Evolutionary conservation across 1,140 invertebrate genomes (phyloP), one percentile per base, ranked within the genome.

Genomic region (Nasonia longicornis): DNA sequence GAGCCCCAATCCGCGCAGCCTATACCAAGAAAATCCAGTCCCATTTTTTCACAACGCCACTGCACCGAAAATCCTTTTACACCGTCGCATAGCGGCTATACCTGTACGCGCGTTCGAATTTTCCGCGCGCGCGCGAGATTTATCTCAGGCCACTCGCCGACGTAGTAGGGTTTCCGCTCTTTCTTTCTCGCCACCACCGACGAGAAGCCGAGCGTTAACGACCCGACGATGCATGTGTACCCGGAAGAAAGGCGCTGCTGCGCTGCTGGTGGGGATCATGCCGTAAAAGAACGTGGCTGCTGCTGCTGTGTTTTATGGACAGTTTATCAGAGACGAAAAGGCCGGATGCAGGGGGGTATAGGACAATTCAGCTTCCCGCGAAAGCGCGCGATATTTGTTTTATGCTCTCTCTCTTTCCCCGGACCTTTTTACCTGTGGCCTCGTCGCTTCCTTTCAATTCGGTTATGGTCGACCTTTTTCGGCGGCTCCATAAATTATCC

Each of bases 141-240:
- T 77, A 81, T 81, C 79, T 75, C n/a, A 42, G 12, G 11, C 2
- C 12, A 12, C 52, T n/a, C 70, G 6, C 66, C 29, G 20, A 64
- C 38, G 72, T 72, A 42, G 73, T 4, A 20, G 22, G 52, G 52
- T 38, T 48, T 29, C 26, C 29, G 20, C 52, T 71, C 52, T 64
- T 42, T 72, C 48, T 58, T 20, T 77, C 22, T 26, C 66, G 29
- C 45, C 35, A 16, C 12, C 52, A 7, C 16, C 70, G 22, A 12
- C 14, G 78, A 66, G 69, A 79, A 79, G 45, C 71, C 77, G 35
- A 79, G 58, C 79, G 72, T 80, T 80, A 80, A 80, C 79, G 79
- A 80, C 63, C 45, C 74, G 73, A 31, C 71, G 52, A 69, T 67
- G 63, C 63, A 72, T 69, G 58, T 31, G 58, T 71, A 29, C 67